phyloP scores from a whole-genome alignment of 2,113 vertebrate genomes.

The Stomatorhinus ivindoensis region DNA sequence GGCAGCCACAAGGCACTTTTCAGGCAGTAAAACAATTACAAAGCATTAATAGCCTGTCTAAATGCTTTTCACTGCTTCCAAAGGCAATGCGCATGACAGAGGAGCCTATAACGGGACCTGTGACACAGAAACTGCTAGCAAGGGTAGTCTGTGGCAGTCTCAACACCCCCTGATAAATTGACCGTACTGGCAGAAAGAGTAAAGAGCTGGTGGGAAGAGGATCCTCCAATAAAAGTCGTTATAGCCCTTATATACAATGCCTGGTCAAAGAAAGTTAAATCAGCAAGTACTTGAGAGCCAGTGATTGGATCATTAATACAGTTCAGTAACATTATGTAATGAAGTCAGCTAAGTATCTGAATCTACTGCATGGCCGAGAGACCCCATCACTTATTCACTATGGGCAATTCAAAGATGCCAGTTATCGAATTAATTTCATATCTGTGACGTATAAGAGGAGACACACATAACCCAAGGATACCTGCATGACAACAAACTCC shows the following conservation, averaged over 20 bases:
- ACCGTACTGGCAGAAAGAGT: not conserved
- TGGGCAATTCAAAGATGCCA: not conserved
- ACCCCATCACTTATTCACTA: not conserved
- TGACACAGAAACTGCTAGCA: not conserved
- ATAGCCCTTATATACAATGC: not conserved
- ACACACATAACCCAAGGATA: not conserved
- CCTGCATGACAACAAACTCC: not conserved
- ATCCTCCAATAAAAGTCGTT: not conserved
- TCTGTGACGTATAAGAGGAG: not conserved
- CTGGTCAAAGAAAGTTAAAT: not conserved
- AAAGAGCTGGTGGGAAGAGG: not conserved
- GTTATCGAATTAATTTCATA: not conserved
- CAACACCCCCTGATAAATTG: not conserved
- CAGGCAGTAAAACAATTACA: conserved; percentile 17
- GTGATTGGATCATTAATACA: not conserved
- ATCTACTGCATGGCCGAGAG: not conserved
- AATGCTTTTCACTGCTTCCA: conserved; percentile 12
- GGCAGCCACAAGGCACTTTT: not conserved
- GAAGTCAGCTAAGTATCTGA: not conserved
- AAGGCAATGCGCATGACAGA: not conserved
- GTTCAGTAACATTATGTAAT: not conserved
- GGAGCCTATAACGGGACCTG: not conserved
- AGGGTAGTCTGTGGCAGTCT: not conserved
- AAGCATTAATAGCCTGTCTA: not conserved
- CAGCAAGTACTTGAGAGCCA: not conserved